Conservation (phyloP, 2,797 vertebrate species). For the Gymnocypris eckloni region DNA sequence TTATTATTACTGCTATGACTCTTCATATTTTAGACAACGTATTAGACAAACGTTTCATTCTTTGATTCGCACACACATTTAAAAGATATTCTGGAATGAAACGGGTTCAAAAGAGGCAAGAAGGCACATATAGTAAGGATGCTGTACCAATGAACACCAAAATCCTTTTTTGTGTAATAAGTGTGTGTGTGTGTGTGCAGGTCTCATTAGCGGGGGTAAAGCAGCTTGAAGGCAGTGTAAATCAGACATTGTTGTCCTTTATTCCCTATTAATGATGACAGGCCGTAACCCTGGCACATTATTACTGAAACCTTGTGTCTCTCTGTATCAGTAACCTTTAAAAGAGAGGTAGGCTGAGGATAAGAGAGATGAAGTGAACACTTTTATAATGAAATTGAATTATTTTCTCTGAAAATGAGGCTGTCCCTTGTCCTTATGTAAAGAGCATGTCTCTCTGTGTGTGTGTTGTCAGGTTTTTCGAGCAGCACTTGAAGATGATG, state of each 20-base stretch:
- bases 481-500: slow-evolving; percentile 49
- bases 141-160: background rate
- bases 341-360: slow-evolving; percentile 9
- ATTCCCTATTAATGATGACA: slow-evolving; percentile 51
- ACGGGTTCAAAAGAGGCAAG: background rate
- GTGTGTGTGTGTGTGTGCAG: background rate
- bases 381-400: slow-evolving; percentile 29
- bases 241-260: slow-evolving; percentile 45
- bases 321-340: slow-evolving; percentile 46
- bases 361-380: slow-evolving; percentile 39
- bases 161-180: background rate
- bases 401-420: slow-evolving; percentile 27
- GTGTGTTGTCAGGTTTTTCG: background rate
- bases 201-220: slow-evolving; percentile 18
- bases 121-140: background rate
- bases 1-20: background rate
- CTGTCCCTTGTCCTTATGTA: slow-evolving; percentile 17
- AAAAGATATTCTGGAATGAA: background rate
- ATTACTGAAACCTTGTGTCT: slow-evolving; percentile 31
- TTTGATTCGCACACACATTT: background rate
- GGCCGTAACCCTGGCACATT: slow-evolving; percentile 48
- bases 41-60: background rate
- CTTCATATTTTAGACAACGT: background rate
- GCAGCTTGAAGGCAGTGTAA: slow-evolving; percentile 28
- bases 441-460: background rate